Conservation (phyloP, 2,113 vertebrate species). For the Antechinus stuartii region DNA sequence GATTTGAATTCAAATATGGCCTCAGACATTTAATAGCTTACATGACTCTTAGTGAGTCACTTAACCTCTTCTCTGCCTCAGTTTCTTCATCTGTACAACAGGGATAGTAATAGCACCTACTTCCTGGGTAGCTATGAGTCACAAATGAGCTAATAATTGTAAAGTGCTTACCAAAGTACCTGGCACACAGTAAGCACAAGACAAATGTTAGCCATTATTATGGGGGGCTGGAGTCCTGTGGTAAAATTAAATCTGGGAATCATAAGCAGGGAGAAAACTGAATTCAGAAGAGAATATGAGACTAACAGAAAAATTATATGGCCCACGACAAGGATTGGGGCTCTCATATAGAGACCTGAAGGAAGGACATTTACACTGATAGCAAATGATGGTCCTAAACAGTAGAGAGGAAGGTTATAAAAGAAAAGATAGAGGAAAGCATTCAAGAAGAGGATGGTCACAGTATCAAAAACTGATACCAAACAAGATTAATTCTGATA, state of each 20-base stretch:
- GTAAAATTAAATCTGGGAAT: neutral
- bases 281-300: neutral
- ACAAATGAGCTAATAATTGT: neutral
- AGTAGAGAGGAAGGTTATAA: neutral
- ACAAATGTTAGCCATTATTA: neutral
- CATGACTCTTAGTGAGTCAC: neutral
- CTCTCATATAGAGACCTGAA: neutral
- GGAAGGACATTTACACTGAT: neutral
- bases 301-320: neutral
- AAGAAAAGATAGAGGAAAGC: neutral
- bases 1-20: neutral
- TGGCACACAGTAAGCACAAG: neutral
- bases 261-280: neutral
- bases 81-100: neutral
- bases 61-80: neutral
- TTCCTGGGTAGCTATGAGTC: neutral
- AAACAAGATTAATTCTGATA: neutral
- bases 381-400: neutral
- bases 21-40: neutral
- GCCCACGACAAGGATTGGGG: neutral
- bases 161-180: neutral
- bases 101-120: neutral
- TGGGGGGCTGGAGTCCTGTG: neutral
- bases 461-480: neutral
- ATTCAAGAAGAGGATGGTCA: neutral